These are phyloP conservation scores for Sceloporus tristichus DNA, from an alignment of 2,113 vertebrate genomes.

Conservation along the genomic window DNA sequence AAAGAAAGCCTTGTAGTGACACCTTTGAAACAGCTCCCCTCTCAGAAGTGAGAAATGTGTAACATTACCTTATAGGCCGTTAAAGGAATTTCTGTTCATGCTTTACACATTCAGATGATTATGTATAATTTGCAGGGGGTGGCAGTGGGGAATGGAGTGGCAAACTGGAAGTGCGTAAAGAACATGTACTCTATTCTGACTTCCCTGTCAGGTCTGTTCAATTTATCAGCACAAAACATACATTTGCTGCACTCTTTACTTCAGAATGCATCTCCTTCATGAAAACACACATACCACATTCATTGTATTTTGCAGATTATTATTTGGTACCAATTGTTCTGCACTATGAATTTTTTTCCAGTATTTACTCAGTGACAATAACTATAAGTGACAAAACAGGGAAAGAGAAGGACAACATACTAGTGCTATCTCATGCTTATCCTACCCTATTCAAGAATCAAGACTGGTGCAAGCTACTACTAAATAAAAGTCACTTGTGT, in stretches of 20 bases:
- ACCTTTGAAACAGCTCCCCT: neutral
- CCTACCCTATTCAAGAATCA: neutral
- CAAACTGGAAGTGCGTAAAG: slow-evolving; percentile 50
- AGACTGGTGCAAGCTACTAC: slow-evolving; percentile 14
- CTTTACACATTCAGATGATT: neutral
- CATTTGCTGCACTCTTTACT: slow-evolving; percentile 59
- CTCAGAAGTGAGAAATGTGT: neutral
- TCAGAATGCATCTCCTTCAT: slow-evolving; percentile 62
- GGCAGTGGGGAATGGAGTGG: neutral
- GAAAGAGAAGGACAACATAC: slow-evolving; percentile 6
- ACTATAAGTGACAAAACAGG: slow-evolving; percentile 19
- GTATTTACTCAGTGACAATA: neutral
- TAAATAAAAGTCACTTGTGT: slow-evolving; percentile 31
- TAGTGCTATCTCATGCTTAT: slow-evolving; percentile 31
- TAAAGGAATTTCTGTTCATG: neutral
- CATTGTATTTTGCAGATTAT: slow-evolving; percentile 1
- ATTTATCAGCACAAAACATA: slow-evolving; percentile 60
- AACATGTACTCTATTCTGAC: slow-evolving; percentile 29
- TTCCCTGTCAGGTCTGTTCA: slow-evolving; percentile 67
- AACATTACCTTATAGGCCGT: neutral
- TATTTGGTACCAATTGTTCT: slow-evolving; percentile 25
- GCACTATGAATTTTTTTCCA: slow-evolving; percentile 34
- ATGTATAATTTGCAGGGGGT: slow-evolving; percentile 27
- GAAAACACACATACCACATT: neutral
- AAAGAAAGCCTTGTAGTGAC: neutral